phyloP scores from a whole-genome alignment of 2,888 invertebrate genomes.

The Scaptodrosophila latifasciaeformis region DNA sequence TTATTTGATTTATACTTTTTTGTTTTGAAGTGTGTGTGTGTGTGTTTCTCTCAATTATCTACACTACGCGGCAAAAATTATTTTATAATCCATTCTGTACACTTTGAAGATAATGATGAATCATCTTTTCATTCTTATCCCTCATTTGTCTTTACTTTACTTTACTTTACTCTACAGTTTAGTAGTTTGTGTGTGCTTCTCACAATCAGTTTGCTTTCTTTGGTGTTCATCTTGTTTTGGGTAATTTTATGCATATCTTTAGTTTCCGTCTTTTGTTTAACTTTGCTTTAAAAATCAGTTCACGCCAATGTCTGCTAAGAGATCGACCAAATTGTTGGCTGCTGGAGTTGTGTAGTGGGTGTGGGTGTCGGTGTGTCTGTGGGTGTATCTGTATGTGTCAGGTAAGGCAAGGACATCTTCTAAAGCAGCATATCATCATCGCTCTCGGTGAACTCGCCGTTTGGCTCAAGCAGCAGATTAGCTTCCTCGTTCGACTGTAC shows the following conservation, averaged over 20 bases:
- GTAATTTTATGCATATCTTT: conserved; percentile 25
- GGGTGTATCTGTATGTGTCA: too few relatives aligned
- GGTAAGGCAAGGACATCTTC: conserved; percentile 15
- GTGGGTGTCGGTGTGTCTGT: too few relatives aligned
- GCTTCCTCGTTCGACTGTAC: conserved; percentile 72
- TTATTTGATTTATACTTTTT: conserved; percentile 3
- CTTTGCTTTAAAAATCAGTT: conserved; percentile 34
- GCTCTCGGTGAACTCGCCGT: conserved; percentile 72
- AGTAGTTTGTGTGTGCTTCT: conserved; percentile 33
- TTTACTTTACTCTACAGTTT: not conserved
- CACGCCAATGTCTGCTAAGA: conserved; percentile 16
- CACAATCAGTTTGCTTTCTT: conserved; percentile 64
- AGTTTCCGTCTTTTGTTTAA: conserved; percentile 20
- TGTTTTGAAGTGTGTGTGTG: too few relatives aligned
- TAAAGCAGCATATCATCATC: conserved; percentile 74
- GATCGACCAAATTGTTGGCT: conserved; percentile 1
- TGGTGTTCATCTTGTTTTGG: conserved; percentile 51
- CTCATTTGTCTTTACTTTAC: conserved; percentile 5
- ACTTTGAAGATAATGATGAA: conserved; percentile 11
- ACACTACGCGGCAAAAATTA: too few relatives aligned
- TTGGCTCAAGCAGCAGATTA: conserved; percentile 70
- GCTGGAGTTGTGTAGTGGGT: too few relatives aligned
- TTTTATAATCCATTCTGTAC: too few relatives aligned
- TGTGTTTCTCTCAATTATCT: too few relatives aligned
- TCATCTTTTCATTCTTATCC: conserved; percentile 20